Percentiles rank a stretch among this genome's conserved stretches.
phyloP scores from a whole-genome alignment of 2,113 vertebrate genomes.

The Collichthys lucidus region DNA sequence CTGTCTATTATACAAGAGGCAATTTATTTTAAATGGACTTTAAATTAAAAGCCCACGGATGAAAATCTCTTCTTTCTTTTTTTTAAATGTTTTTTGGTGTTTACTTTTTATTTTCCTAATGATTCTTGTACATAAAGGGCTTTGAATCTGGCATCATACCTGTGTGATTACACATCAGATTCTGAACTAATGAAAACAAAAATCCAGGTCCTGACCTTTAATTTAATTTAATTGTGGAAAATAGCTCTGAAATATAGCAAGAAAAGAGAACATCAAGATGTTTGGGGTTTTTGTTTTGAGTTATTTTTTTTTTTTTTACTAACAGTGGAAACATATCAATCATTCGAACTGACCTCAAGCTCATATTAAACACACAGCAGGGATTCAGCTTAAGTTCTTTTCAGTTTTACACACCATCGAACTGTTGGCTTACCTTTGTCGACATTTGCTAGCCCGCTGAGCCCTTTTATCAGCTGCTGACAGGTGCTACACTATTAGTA shows the following conservation, averaged over 20 bases:
- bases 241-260: neutral
- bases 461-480: conserved; percentile 67
- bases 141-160: neutral
- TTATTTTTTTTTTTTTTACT: neutral
- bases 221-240: neutral
- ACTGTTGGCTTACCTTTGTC: conserved; percentile 45
- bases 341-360: neutral
- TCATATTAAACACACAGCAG: conserved; percentile 18
- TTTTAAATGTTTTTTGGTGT: neutral
- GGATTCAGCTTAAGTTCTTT: neutral
- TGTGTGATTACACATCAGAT: neutral
- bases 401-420: conserved; percentile 14
- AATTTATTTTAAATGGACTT: no score
- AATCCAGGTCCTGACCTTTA: neutral
- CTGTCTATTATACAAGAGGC: no score
- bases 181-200: no score
- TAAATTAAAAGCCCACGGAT: no score
- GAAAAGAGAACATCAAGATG: neutral
- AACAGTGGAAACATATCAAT: neutral
- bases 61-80: neutral
- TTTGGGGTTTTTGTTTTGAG: no score
- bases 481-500: conserved; percentile 68
- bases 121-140: neutral
- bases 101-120: neutral
- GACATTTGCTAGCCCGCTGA: conserved; percentile 33